Percentiles rank a stretch among this genome's conserved stretches.
These are phyloP conservation scores for Hyposoter didymator DNA, from an alignment of 2,888 invertebrate species.

Conservation along the genomic window DNA sequence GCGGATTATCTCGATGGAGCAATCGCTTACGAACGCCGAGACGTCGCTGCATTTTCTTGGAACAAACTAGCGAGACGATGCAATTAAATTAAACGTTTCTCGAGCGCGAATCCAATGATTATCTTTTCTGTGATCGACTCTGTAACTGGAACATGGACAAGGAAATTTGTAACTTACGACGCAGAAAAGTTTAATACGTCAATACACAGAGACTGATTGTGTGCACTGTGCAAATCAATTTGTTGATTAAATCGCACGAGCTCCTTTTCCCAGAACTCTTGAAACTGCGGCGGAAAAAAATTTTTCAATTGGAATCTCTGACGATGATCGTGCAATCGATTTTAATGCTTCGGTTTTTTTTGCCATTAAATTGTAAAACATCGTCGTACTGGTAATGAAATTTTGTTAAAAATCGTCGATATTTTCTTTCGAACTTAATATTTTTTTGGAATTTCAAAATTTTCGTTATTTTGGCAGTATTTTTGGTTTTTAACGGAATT, in stretches of 20 bases:
- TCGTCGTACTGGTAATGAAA: too few relatives aligned
- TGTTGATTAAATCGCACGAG: slow-evolving; percentile 14
- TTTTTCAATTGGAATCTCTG: background rate
- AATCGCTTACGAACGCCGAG: slow-evolving; percentile 6
- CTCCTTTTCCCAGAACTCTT: slow-evolving; percentile 2
- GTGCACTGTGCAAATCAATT: slow-evolving; percentile 42
- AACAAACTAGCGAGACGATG: background rate
- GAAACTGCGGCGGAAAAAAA: background rate
- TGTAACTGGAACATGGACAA: background rate
- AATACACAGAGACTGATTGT: slow-evolving; percentile 32
- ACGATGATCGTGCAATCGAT: background rate
- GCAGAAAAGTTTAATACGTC: background rate
- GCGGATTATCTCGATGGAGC: slow-evolving; percentile 27
- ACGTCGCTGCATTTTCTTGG: slow-evolving; percentile 11
- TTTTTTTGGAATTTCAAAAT: too few relatives aligned
- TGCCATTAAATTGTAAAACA: background rate
- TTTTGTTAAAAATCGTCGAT: too few relatives aligned
- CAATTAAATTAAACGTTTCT: slow-evolving; percentile 33
- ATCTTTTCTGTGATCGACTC: slow-evolving; percentile 25
- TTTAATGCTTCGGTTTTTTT: background rate
- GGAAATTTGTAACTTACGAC: background rate
- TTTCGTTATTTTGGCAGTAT: too few relatives aligned
- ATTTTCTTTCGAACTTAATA: too few relatives aligned
- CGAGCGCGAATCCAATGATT: slow-evolving; percentile 14
- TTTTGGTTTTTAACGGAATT: too few relatives aligned